phyloP scores from a whole-genome alignment of 2,888 invertebrate genomes.

The Euzetes globulus region DNA sequence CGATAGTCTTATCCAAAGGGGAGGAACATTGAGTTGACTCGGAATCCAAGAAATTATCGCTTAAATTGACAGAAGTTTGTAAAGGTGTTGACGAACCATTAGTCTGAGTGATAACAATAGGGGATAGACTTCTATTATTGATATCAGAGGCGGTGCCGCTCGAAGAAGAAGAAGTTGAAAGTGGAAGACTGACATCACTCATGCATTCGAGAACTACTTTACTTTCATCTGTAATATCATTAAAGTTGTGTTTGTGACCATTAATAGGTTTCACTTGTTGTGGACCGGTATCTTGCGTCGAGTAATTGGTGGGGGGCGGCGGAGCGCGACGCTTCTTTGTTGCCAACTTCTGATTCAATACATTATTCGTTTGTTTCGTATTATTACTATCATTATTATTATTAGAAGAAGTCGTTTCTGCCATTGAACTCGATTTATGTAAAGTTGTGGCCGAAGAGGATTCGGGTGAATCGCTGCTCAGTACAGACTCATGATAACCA shows the following conservation, averaged over 20 bases:
- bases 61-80: not conserved
- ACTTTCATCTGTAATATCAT: constrained; percentile 15
- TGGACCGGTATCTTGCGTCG: not conserved
- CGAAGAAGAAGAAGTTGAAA: constrained; percentile 31
- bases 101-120: constrained; percentile 30
- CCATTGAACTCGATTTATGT: not conserved
- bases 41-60: not conserved
- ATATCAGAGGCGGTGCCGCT: constrained; percentile 8
- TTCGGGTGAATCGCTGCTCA: not conserved
- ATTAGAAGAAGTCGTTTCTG: not conserved
- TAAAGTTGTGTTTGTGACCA: not conserved
- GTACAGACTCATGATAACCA: constrained; percentile 37
- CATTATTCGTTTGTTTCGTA: not conserved
- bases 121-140: constrained; percentile 29
- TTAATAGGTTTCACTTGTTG: not conserved
- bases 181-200: constrained; percentile 33
- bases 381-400: not conserved
- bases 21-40: not conserved
- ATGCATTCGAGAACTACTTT: constrained; percentile 23
- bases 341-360: not conserved
- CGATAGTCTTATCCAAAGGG: not conserved
- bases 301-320: constrained; percentile 34
- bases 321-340: constrained; percentile 39
- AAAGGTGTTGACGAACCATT: constrained; percentile 14
- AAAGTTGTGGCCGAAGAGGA: constrained; percentile 8